phyloP scores from a whole-genome alignment of 2,113 vertebrate genomes.

The Ceyx cyanopectus region DNA sequence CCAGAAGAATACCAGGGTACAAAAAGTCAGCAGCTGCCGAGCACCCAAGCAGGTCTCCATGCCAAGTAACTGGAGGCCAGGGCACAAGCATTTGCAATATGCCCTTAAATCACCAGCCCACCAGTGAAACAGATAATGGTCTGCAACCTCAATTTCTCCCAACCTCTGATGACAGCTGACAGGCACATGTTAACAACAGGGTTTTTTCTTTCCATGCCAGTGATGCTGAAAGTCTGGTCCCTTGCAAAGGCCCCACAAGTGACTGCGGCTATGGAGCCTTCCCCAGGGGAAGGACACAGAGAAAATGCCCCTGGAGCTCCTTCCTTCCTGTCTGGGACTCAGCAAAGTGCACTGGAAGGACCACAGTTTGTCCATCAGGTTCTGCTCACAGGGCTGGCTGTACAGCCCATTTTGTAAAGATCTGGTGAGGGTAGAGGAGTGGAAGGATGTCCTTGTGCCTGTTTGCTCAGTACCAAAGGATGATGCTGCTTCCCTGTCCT shows the following conservation, averaged over 20 bases:
- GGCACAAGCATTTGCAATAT: not conserved
- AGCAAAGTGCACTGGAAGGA: not conserved
- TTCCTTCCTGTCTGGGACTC: not conserved
- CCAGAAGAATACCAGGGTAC: not conserved
- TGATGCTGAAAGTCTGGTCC: too few relatives aligned
- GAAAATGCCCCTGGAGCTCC: not conserved
- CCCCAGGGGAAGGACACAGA: not conserved
- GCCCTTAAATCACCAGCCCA: not conserved
- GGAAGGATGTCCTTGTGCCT: not conserved
- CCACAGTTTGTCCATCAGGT: not conserved
- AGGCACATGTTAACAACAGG: rapidly evolving
- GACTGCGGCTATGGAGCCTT: rapidly evolving
- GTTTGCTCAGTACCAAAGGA: not conserved
- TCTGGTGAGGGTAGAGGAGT: not conserved
- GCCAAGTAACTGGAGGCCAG: rapidly evolving
- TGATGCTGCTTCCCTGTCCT: not conserved
- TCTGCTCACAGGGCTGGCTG: not conserved
- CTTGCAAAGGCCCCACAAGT: not conserved
- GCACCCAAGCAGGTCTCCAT: not conserved
- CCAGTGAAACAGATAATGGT: not conserved
- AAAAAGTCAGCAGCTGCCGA: not conserved
- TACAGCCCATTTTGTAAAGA: not conserved
- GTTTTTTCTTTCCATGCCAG: not conserved
- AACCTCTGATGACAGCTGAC: not conserved
- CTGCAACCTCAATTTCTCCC: not conserved